These are phyloP conservation scores for Iphiclides podalirius DNA, from an alignment of 2,888 invertebrate species.

Conservation along the genomic window DNA sequence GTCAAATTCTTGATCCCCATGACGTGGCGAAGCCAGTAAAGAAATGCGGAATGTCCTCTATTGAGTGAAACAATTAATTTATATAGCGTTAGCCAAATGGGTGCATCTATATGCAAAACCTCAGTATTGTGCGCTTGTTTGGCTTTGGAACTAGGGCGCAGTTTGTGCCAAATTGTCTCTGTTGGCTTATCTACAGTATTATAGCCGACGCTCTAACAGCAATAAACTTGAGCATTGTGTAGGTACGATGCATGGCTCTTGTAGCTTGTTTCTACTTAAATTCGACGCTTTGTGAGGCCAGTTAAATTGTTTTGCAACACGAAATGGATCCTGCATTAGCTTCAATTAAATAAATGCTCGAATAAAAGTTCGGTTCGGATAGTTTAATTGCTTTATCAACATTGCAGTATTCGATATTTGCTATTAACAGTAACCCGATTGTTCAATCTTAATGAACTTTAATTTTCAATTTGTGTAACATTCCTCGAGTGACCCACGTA, in stretches of 20 bases:
- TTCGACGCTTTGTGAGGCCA: constrained; percentile 36
- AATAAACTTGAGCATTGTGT: constrained; percentile 66
- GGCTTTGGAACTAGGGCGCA: constrained; percentile 69
- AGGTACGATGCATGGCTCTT: constrained; percentile 54
- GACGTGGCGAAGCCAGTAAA: constrained; percentile 8
- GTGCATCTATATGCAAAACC: constrained; percentile 77
- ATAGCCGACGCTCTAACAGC: constrained; percentile 61
- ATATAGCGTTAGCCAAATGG: constrained; percentile 73
- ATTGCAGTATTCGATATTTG: constrained; percentile 1
- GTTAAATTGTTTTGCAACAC: constrained; percentile 23
- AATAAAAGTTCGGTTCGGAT: not conserved
- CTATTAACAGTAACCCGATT: too few relatives aligned
- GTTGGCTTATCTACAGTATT: constrained; percentile 76
- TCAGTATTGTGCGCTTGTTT: constrained; percentile 64
- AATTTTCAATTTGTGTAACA: too few relatives aligned
- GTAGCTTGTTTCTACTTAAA: constrained; percentile 52
- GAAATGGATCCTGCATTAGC: constrained; percentile 16
- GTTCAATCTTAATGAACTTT: too few relatives aligned
- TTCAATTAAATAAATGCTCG: constrained; percentile 7
- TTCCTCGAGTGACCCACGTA: too few relatives aligned
- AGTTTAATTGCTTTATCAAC: constrained; percentile 5
- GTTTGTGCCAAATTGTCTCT: constrained; percentile 77
- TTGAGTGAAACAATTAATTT: constrained; percentile 72
- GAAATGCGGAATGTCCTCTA: constrained; percentile 42
- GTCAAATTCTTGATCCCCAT: too few relatives aligned